A percentile compares a stretch with the other conserved stretches of the same genome.
Conservation (phyloP, 37 sponge, comb jelly and placozoan genomes). For the Petrosia ficiformis region DNA sequence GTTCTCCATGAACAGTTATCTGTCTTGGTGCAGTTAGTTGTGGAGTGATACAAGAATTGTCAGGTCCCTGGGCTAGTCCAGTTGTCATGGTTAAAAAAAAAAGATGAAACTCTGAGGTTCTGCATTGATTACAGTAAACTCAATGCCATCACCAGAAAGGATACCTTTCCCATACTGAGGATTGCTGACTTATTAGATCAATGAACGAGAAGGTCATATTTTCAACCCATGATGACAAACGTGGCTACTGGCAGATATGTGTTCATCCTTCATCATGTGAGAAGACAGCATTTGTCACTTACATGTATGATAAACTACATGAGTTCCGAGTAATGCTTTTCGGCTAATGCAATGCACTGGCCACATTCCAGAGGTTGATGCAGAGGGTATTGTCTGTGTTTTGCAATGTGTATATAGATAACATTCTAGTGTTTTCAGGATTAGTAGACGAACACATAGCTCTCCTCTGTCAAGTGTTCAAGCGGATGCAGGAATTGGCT, state of each 20-base stretch:
- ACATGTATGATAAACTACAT: background rate
- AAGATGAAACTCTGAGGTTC: background rate
- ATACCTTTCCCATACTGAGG: conserved; percentile 4
- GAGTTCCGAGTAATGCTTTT: conserved; percentile 23
- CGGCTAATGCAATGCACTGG: conserved; percentile 11
- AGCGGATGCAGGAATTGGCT: conserved; percentile 1
- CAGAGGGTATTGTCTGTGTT: conserved; percentile 14
- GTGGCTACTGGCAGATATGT: conserved; percentile 36
- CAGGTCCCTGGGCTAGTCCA: conserved; percentile 18
- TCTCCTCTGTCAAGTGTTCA: conserved; percentile 28
- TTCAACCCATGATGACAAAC: conserved; percentile 6
- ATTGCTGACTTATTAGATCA: background rate
- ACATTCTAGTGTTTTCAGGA: conserved; percentile 26
- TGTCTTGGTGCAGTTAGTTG: no score
- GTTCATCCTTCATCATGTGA: conserved; percentile 5
- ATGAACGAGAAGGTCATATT: conserved; percentile 1
- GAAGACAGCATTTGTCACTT: conserved; percentile 27
- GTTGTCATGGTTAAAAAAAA: conserved; percentile 19
- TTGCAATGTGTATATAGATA: conserved; percentile 38
- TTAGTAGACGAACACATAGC: conserved; percentile 27
- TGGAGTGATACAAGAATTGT: background rate
- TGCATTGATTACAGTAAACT: conserved; percentile 15
- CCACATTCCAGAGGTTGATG: conserved; percentile 37
- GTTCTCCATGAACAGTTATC: no score
- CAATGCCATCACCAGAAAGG: conserved; percentile 17